These are phyloP conservation scores for Bucco capensis DNA, from an alignment of 2,113 vertebrate genomes.

Conservation along the genomic window DNA sequence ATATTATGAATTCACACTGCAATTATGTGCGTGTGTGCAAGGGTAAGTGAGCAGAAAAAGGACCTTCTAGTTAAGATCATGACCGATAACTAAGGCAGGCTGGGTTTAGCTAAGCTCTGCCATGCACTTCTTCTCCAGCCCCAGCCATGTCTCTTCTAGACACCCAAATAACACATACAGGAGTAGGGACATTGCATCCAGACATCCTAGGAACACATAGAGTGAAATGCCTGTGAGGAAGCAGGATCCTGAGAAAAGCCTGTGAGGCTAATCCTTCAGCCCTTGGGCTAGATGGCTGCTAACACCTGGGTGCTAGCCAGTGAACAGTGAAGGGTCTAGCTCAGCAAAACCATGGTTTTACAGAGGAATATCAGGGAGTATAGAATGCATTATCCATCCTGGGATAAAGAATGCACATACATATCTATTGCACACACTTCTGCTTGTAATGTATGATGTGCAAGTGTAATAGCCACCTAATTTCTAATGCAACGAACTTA, in stretches of 20 bases:
- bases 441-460: background rate
- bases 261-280: background rate
- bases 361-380: background rate
- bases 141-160: background rate
- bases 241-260: background rate
- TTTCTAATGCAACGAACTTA: background rate
- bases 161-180: background rate
- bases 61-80: conserved; percentile 62
- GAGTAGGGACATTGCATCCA: background rate
- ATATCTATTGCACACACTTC: background rate
- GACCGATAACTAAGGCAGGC: background rate
- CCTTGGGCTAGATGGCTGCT: background rate
- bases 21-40: conserved; percentile 59
- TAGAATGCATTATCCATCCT: background rate
- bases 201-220: background rate
- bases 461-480: background rate
- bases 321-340: background rate
- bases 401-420: background rate
- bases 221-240: background rate
- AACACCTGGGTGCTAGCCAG: background rate
- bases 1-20: conserved; percentile 64
- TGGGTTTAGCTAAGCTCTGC: background rate
- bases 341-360: background rate
- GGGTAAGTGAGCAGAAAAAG: conserved; percentile 59
- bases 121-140: background rate